Evolutionary conservation across 2,113 vertebrate species (phyloP).

Genomic region (Callithrix jacchus): DNA sequence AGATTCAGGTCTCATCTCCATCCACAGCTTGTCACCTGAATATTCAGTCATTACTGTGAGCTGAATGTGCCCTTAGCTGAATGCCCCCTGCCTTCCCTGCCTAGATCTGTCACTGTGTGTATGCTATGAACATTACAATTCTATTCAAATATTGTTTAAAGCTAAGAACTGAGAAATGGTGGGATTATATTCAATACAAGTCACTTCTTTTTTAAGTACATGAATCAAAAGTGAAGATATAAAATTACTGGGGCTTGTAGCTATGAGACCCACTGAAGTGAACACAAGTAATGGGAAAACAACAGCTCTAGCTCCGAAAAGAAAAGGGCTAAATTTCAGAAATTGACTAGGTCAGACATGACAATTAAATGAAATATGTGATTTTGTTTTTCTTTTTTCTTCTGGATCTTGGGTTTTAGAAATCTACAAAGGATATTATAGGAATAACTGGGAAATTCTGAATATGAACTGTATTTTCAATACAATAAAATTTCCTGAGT

Average conservation of each 20-base stretch:
- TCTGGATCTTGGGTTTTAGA: not conserved
- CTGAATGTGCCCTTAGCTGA: not conserved
- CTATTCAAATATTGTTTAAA: constrained; percentile 11
- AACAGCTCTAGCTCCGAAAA: not conserved
- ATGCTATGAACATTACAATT: constrained; percentile 7
- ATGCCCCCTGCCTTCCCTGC: not conserved
- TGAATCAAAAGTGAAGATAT: not conserved
- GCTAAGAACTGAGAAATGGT: constrained; percentile 8
- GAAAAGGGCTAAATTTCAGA: not conserved
- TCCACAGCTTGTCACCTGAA: not conserved
- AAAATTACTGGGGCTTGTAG: not conserved
- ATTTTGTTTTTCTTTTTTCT: not conserved
- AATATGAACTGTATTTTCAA: not conserved
- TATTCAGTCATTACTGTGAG: not conserved
- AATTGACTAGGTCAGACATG: not conserved
- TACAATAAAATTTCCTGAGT: constrained; percentile 2
- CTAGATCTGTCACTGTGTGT: not conserved
- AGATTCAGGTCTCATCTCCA: not conserved
- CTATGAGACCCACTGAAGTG: not conserved
- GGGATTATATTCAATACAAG: not conserved
- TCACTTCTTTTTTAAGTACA: not conserved
- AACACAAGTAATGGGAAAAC: constrained; percentile 8
- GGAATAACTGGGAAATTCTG: not conserved
- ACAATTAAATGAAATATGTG: not conserved
- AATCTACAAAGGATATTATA: not conserved